phyloP scores from a whole-genome alignment of 2,888 invertebrate species.

The Mayetiola destructor region DNA sequence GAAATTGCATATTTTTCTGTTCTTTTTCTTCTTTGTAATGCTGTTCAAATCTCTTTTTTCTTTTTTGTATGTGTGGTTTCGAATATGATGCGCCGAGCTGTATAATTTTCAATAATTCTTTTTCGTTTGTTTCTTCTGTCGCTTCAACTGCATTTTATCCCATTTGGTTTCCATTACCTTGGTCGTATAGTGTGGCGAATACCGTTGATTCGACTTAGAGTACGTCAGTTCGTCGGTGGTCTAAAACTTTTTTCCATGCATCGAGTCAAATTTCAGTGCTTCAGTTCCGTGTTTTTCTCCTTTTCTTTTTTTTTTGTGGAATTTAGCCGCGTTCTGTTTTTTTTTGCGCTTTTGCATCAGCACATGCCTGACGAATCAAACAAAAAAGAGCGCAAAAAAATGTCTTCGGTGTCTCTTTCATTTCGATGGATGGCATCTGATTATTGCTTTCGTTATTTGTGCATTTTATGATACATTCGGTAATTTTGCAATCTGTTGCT shows the following conservation, averaged over 20 bases:
- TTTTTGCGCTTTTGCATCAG: not conserved
- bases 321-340: not conserved
- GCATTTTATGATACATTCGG: not conserved
- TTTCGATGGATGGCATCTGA: not conserved
- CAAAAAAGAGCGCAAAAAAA: too few species aligned
- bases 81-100: not conserved
- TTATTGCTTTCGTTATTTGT: not conserved
- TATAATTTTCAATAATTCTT: not conserved
- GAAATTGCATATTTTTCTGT: too few species aligned
- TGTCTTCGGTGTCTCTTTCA: constrained; percentile 9
- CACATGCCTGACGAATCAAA: too few species aligned
- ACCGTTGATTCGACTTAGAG: constrained; percentile 1
- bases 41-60: too few species aligned
- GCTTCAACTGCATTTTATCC: too few species aligned
- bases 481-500: not conserved
- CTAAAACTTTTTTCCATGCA: constrained; percentile 1
- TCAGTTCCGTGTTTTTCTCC: not conserved
- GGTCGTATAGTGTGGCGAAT: not conserved
- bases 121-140: too few species aligned
- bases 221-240: constrained; percentile 8
- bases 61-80: too few species aligned
- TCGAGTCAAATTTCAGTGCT: not conserved
- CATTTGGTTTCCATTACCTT: constrained; percentile 5
- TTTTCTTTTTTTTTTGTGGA: not conserved
- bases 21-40: too few species aligned